These are phyloP conservation scores for Uromys caudimaculatus DNA, from an alignment of 2,797 vertebrate genomes.

Conservation along the genomic window DNA sequence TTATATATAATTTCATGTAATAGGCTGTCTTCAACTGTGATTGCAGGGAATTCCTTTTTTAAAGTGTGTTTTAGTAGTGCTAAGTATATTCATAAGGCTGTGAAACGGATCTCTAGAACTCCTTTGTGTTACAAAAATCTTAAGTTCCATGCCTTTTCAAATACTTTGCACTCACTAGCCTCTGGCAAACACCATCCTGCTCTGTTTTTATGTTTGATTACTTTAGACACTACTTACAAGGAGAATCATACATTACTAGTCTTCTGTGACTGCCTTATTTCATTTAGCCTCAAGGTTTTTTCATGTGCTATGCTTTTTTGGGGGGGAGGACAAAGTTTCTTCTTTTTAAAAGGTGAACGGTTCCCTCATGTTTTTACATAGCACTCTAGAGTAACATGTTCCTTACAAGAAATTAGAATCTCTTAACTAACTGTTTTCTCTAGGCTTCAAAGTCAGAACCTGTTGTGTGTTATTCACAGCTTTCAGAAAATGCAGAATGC, in stretches of 20 bases:
- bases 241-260: neutral
- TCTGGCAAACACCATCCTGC: neutral
- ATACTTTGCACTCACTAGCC: neutral
- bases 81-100: conserved; percentile 23
- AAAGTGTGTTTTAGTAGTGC: neutral
- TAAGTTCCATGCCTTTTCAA: neutral
- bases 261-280: neutral
- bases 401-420: neutral
- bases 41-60: neutral
- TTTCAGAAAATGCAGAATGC: neutral
- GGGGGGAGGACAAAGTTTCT: neutral
- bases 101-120: conserved; percentile 13
- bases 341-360: neutral
- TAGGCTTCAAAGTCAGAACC: conserved; percentile 2
- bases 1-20: neutral
- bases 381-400: conserved; percentile 11
- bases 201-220: neutral
- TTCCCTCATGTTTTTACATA: neutral
- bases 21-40: neutral
- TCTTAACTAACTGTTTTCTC: conserved; percentile 11
- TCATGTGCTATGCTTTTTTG: neutral
- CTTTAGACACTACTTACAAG: neutral
- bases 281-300: neutral
- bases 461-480: conserved; percentile 46
- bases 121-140: conserved; percentile 24